Evolutionary conservation across 2,113 vertebrate genomes (phyloP).

Genomic region (Boulengeromyrus knoepffleri): DNA sequence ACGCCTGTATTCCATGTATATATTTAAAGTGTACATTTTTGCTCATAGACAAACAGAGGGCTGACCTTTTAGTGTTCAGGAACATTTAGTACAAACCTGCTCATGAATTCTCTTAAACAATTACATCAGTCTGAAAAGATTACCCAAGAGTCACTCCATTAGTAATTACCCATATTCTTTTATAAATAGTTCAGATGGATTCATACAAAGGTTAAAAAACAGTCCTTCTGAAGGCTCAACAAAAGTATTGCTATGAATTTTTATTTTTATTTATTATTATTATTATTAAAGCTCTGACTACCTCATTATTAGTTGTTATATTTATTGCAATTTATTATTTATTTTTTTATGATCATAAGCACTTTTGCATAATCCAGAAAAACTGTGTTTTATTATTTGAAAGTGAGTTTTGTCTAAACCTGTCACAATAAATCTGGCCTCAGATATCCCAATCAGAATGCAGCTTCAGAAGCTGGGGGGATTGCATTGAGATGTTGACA

Average conservation of each 20-base stretch:
- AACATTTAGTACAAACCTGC: not conserved
- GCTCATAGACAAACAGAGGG: not conserved
- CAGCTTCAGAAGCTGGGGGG: not conserved
- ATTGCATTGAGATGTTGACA: not conserved
- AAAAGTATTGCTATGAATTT: not conserved
- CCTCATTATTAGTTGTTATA: not conserved
- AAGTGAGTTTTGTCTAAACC: not conserved
- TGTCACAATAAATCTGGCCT: not conserved
- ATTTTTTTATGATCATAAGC: not conserved
- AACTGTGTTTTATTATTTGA: not conserved
- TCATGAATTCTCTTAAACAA: not conserved
- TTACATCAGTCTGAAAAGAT: not conserved
- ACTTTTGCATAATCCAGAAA: not conserved
- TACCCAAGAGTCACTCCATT: not conserved
- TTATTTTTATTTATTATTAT: not conserved
- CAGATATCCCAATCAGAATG: not conserved
- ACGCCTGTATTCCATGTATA: not conserved
- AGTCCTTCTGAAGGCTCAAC: not conserved
- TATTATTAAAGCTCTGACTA: too few species aligned
- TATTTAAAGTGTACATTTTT: not conserved
- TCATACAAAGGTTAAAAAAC: not conserved
- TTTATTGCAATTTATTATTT: not conserved
- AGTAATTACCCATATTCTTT: not conserved
- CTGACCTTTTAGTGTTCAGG: not conserved
- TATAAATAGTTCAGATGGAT: not conserved